Conservation (phyloP, 2,113 vertebrate species). For the Brachypteracias leptosomus region DNA sequence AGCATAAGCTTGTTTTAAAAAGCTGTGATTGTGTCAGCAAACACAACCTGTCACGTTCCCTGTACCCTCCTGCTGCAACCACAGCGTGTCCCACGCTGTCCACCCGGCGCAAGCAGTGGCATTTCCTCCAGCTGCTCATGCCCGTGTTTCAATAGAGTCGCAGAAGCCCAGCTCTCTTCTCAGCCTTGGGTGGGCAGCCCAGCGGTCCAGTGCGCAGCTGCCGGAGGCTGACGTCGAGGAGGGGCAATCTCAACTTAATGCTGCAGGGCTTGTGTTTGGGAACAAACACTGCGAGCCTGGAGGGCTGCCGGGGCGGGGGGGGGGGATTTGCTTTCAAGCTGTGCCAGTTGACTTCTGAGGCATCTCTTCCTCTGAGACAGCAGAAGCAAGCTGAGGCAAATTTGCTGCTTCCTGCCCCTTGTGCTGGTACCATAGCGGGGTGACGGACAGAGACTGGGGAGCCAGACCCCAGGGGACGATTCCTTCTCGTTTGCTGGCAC, state of each 20-base stretch:
- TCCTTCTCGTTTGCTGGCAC: rapidly evolving
- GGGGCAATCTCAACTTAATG: neutral
- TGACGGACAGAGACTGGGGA: rapidly evolving
- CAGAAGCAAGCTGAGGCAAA: neutral
- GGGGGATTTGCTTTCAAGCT: constrained; percentile 2
- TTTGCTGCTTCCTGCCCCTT: neutral
- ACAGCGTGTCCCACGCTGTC: neutral
- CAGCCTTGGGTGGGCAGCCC: neutral
- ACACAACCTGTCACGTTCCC: rapidly evolving
- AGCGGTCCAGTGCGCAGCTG: rapidly evolving
- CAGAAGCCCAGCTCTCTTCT: neutral
- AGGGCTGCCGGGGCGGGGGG: neutral
- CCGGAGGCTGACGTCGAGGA: neutral
- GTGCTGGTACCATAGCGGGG: neutral
- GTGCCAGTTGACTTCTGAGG: neutral
- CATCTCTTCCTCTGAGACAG: neutral
- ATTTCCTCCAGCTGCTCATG: neutral
- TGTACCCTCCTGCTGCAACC: neutral
- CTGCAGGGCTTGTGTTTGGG: neutral
- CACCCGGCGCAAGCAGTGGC: rapidly evolving
- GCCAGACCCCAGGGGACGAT: rapidly evolving
- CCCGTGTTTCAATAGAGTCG: neutral
- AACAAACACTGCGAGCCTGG: neutral
- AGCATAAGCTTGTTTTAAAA: neutral
- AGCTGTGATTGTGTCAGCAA: neutral